phyloP scores from a whole-genome alignment of 2,797 vertebrate genomes.

The Macropus fuliginosus region DNA sequence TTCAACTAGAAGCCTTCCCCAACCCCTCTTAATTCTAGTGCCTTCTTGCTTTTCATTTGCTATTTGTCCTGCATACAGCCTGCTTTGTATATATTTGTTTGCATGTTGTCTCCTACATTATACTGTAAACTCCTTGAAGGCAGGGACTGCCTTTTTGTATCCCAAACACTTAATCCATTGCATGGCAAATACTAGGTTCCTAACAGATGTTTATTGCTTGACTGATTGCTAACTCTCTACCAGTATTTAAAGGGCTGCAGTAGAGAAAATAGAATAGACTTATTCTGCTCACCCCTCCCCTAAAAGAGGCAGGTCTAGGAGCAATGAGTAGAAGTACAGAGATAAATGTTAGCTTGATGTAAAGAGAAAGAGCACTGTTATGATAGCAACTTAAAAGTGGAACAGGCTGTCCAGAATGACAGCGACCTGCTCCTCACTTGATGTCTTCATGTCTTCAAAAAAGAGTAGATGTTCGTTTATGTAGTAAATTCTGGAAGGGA shows the following conservation, averaged over 20 bases:
- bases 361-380: not conserved
- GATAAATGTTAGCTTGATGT: not conserved
- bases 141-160: not conserved
- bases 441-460: not conserved
- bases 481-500: not conserved
- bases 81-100: not conserved
- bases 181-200: not conserved
- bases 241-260: not conserved
- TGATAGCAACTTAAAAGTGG: not conserved
- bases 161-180: not conserved
- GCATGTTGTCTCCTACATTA: not conserved
- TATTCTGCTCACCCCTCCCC: not conserved
- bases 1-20: not conserved
- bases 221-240: not conserved
- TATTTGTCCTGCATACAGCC: not conserved
- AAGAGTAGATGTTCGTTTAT: not conserved
- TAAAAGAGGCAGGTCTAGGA: not conserved
- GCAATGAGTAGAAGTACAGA: not conserved
- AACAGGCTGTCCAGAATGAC: not conserved
- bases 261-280: not conserved
- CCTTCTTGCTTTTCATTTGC: not conserved
- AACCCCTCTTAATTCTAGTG: not conserved
- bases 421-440: not conserved
- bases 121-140: not conserved
- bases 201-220: not conserved